Conservation (phyloP, 2,888 invertebrate genomes). For the Atrina japonica region DNA sequence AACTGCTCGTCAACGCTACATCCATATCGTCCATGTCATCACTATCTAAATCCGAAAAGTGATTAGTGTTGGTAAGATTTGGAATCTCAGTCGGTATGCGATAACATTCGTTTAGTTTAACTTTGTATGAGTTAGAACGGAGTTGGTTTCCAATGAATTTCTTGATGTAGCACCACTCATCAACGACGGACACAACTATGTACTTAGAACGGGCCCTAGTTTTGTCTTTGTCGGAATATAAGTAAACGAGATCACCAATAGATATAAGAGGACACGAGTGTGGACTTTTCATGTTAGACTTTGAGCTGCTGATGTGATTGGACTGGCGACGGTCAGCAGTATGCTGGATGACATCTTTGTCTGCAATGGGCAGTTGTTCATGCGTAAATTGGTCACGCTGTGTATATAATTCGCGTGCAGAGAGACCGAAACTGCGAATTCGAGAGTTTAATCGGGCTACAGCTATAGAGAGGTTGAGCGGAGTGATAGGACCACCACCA, state of each 20-base stretch:
- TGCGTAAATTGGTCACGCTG: constrained; percentile 13
- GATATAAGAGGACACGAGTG: background rate
- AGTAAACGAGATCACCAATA: background rate
- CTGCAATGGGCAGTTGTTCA: constrained; percentile 4
- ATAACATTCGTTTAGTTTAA: background rate
- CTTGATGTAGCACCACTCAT: constrained; percentile 2
- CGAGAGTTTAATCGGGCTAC: constrained; percentile 49
- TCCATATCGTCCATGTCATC: too few species aligned
- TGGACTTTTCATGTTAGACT: background rate
- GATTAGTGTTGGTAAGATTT: too few species aligned
- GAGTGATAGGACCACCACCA: constrained; percentile 34
- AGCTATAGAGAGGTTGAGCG: constrained; percentile 25
- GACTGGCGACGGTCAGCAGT: too few species aligned
- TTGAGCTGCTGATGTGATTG: background rate
- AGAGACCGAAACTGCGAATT: background rate
- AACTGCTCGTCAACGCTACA: too few species aligned
- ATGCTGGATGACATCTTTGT: background rate
- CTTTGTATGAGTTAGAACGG: background rate
- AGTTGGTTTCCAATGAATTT: constrained; percentile 1
- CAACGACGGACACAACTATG: background rate
- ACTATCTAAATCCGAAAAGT: too few species aligned
- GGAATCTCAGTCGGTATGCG: too few species aligned
- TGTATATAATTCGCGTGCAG: background rate
- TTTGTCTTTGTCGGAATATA: background rate
- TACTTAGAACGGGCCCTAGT: background rate